Evolutionary conservation across 2,113 vertebrate species (phyloP).

Genomic region (Lathamus discolor): DNA sequence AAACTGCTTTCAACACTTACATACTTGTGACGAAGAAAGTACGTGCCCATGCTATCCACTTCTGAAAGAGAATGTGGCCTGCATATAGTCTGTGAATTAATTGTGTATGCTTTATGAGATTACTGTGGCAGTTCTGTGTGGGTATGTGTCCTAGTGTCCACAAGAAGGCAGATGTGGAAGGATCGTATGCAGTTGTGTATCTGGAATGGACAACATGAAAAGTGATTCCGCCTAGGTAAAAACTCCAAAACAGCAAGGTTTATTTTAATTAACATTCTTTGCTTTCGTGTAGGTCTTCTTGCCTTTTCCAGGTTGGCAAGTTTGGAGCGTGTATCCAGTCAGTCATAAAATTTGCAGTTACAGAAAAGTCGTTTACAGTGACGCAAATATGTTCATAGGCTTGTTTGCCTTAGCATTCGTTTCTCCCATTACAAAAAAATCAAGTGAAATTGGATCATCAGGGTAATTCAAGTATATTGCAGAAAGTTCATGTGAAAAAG

Average conservation of each 20-base stretch:
- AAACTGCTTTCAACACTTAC: background rate
- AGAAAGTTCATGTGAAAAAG: background rate
- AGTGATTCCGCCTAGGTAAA: background rate
- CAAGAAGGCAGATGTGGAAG: background rate
- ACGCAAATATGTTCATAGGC: fast-evolving
- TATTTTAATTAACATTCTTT: background rate
- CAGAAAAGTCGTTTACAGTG: background rate
- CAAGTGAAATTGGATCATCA: background rate
- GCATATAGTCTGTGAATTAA: background rate
- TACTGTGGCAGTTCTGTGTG: background rate
- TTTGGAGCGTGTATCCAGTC: background rate
- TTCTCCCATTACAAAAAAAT: background rate
- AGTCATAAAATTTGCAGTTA: background rate
- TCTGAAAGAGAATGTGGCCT: background rate
- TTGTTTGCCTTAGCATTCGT: background rate
- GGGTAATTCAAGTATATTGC: background rate
- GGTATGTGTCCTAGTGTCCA: background rate
- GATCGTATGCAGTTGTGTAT: fast-evolving
- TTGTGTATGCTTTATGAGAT: background rate
- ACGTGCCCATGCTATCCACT: fast-evolving
- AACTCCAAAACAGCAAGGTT: background rate
- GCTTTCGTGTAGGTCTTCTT: background rate
- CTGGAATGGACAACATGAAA: background rate
- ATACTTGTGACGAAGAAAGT: background rate
- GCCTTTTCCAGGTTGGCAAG: background rate